These are phyloP conservation scores for Danio tinwini DNA, from an alignment of 2,797 vertebrate species.

Conservation along the genomic window DNA sequence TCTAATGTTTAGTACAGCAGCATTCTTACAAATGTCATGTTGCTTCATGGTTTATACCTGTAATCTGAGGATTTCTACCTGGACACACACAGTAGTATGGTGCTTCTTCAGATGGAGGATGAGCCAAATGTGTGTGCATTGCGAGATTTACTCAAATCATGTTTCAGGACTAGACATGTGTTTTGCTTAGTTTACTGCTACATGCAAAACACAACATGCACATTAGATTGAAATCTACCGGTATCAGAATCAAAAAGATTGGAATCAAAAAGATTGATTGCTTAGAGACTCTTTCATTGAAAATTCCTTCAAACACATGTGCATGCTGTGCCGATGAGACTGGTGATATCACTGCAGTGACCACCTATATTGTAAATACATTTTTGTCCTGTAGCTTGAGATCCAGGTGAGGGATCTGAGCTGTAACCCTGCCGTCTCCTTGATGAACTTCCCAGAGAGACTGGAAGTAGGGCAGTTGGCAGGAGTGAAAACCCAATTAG, in stretches of 20 bases:
- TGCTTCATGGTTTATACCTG: neutral
- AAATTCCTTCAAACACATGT: neutral
- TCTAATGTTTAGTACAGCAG: neutral
- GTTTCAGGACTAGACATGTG: neutral
- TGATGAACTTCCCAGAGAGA: slow-evolving; percentile 50
- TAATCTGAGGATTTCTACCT: slow-evolving; percentile 6
- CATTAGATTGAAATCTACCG: neutral
- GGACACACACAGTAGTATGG: neutral
- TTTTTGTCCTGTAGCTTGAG: neutral
- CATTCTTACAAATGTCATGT: neutral
- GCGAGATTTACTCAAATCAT: neutral
- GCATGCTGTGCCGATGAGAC: neutral
- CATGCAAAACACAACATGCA: neutral
- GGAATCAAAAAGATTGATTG: neutral
- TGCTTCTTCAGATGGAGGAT: neutral
- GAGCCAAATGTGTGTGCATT: neutral
- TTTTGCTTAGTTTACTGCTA: neutral
- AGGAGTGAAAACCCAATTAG: slow-evolving; percentile 44
- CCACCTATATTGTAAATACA: neutral
- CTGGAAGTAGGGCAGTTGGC: slow-evolving; percentile 35
- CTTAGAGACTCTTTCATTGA: neutral
- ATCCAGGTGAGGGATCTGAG: slow-evolving; percentile 24
- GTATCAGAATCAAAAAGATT: neutral
- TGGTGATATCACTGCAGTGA: neutral
- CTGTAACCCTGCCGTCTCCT: slow-evolving; percentile 10